Base-by-base conservation (phyloP, 1,140 invertebrate genomes). In the Musca vetustissima region DNA sequence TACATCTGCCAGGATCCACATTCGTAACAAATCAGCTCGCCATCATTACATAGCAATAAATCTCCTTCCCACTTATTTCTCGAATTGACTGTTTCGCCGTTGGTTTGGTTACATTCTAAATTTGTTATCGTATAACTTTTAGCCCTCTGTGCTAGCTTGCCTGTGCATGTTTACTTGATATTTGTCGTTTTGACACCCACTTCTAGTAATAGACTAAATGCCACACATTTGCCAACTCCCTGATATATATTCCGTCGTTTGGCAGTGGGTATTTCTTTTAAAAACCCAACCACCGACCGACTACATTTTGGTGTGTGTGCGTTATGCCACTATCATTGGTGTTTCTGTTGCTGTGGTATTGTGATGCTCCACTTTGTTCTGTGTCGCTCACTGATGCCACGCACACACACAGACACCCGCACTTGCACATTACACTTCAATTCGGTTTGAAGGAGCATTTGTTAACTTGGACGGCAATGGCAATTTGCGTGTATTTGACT, bases 401-500 rank as follows among this genome's bases (percentile, higher is more conserved):
- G 13, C 36, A 43, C n/a, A n/a, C n/a, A n/a, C n/a, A n/a, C n/a
- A n/a, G n/a, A n/a, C n/a, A n/a, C n/a, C n/a, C n/a, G n/a, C n/a
- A n/a, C n/a, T n/a, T n/a, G n/a, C n/a, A n/a, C n/a, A n/a, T n/a
- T n/a, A 43, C 36, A 43, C 36, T 8, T 43, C 13, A 11, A 2
- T 43, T 43, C 11, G 36, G 36, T 43, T 36, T 36, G n/a, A 19
- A 52, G 19, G 6, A 36, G 28, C 28, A 36, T 32, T 61, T 61
- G 57, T 61, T 61, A 59, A 61, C 7, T 61, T 61, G 57, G 57
- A 61, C 57, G 43, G 57, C 28, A 61, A 19, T 43, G 57, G 57
- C 57, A 61, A 61, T 61, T 61, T 61, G 57, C 57, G 57, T 61
- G 57, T 61, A 61, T 61, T 61, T 61, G 57, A 61, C 57, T 61